These are phyloP conservation scores for Sylvia atricapilla DNA, from an alignment of 2,113 vertebrate genomes.

Conservation along the genomic window DNA sequence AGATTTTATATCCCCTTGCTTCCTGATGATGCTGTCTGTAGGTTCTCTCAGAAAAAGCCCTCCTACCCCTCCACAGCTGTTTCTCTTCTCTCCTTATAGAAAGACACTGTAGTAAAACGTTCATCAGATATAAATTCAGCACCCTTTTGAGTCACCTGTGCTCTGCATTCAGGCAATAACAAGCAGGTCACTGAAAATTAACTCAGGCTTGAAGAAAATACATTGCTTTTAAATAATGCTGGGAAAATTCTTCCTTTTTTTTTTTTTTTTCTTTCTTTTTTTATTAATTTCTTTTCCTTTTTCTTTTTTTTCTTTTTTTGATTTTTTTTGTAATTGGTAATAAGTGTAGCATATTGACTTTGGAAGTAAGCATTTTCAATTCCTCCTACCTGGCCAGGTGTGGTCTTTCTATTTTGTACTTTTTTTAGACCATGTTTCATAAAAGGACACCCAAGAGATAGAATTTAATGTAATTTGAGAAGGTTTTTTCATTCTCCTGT, in stretches of 20 bases:
- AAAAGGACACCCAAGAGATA: not conserved
- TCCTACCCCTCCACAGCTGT: not conserved
- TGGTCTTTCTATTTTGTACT: not conserved
- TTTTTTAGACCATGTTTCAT: not conserved
- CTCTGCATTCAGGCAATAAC: not conserved
- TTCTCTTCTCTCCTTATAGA: not conserved
- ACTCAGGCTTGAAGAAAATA: not conserved
- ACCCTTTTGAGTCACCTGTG: not conserved
- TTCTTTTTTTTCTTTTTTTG: not conserved
- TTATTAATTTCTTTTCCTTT: not conserved
- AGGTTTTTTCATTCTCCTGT: not conserved
- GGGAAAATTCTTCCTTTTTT: not conserved
- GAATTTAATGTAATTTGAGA: not conserved
- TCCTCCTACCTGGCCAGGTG: not conserved
- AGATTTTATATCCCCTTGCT: not conserved
- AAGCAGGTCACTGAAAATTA: not conserved
- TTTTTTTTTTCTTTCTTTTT: not conserved
- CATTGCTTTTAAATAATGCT: not conserved
- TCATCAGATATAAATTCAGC: not conserved
- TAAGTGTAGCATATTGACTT: not conserved
- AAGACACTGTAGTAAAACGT: not conserved
- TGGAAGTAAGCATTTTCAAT: not conserved
- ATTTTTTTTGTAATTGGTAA: not conserved
- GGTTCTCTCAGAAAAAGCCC: not conserved
- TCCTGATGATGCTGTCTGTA: not conserved